Percentiles rank a stretch among this genome's conserved stretches.
These are phyloP conservation scores for Acromyrmex echinatior DNA, from an alignment of 1,140 invertebrate species.

Conservation along the genomic window DNA sequence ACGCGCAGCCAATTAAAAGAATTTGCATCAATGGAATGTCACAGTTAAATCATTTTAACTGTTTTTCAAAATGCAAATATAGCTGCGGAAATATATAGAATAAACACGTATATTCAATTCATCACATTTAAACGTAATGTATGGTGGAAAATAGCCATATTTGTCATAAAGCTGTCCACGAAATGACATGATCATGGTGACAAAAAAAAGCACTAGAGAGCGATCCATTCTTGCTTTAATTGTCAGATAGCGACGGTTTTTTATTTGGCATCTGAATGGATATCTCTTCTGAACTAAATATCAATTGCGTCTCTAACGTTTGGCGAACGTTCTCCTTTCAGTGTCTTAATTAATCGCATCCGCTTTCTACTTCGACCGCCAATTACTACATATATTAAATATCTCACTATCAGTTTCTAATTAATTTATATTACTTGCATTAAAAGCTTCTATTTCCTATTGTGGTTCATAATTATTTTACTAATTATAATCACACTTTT, in stretches of 20 bases:
- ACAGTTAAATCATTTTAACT: conserved; percentile 25
- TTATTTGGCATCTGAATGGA: conserved; percentile 26
- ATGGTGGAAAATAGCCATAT: conserved; percentile 10
- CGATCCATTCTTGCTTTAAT: conserved; percentile 45
- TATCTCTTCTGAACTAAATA: conserved; percentile 25
- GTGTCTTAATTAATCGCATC: conserved; percentile 52
- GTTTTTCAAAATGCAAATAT: conserved; percentile 7
- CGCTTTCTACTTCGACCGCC: conserved; percentile 19
- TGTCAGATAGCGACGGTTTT: neutral
- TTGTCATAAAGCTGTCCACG: conserved; percentile 2
- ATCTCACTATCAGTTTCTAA: conserved; percentile 20
- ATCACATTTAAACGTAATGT: conserved; percentile 17
- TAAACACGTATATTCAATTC: neutral
- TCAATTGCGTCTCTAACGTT: neutral
- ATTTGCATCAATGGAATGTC: conserved; percentile 16
- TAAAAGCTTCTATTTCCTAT: no score
- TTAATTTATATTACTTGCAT: conserved; percentile 30
- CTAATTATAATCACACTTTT: no score
- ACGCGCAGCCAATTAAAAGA: neutral
- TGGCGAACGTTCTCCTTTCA: conserved; percentile 37
- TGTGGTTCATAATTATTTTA: no score
- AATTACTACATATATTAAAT: neutral
- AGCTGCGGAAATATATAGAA: neutral
- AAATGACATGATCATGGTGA: neutral
- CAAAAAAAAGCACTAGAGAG: conserved; percentile 19